phyloP scores from a whole-genome alignment of 2,797 vertebrate genomes.

The Pipistrellus kuhlii region DNA sequence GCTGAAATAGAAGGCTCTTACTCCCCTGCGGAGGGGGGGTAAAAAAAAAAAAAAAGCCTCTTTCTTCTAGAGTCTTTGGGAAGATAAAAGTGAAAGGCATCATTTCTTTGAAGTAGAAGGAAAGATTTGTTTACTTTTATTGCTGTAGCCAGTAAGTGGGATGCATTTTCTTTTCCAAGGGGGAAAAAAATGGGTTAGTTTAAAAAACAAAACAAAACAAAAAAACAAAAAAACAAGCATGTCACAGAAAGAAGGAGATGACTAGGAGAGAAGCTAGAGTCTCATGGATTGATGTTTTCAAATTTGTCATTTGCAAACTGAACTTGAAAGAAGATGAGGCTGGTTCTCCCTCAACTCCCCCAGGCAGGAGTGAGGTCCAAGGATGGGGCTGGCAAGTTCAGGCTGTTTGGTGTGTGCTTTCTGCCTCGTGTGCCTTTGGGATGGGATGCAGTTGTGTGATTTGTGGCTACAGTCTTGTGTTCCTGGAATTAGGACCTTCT shows the following conservation, averaged over 20 bases:
- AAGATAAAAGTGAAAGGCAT: not conserved
- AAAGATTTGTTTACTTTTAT: constrained; percentile 31
- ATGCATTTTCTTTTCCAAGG: not conserved
- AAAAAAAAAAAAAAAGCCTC: not conserved
- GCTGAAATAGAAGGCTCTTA: not conserved
- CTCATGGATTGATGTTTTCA: not conserved
- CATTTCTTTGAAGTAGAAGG: not conserved
- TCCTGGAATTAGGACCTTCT: not conserved
- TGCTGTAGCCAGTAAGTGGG: not conserved
- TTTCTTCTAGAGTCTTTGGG: not conserved
- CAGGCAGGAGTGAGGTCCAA: not conserved
- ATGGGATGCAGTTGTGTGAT: too few species aligned
- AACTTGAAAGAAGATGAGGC: not conserved
- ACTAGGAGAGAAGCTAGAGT: not conserved
- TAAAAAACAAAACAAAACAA: not conserved
- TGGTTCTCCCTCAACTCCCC: not conserved
- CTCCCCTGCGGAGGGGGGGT: not conserved
- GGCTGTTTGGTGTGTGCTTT: not conserved
- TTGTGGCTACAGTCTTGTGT: not conserved
- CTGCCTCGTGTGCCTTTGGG: not conserved
- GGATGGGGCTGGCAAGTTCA: not conserved
- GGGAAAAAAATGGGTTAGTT: not conserved
- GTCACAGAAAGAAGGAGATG: not conserved
- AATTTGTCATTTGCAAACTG: not conserved
- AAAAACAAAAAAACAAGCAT: not conserved